Base-by-base conservation (phyloP, 2,797 vertebrate species). In the Bufotes viridis region DNA sequence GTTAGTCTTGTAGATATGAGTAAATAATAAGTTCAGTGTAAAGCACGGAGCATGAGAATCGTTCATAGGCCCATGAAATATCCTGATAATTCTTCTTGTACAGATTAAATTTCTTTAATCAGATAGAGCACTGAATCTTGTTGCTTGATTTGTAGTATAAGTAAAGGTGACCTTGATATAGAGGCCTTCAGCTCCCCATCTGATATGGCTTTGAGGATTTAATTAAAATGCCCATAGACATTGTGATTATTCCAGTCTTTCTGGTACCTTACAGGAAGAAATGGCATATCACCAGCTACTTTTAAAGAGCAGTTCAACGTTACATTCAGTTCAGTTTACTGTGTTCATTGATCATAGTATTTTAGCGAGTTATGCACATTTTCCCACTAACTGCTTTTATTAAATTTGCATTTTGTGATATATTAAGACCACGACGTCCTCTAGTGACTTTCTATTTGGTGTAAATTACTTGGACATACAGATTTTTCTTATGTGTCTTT, bases 211-310 rank as follows among this genome's bases (percentile, higher is more conserved):
- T 80, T 80, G 55, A 60, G 24, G 78, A 61, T 80, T 80, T 80
- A 80, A 80, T 80, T 80, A 80, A 80, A 80, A 80, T 60, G 78
- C 78, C 58, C 78, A 80, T 80, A 60, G 78, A 79, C 78, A 20
- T 79, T 80, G 78, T 80, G 55, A 60, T 60, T 80, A 61, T 80
- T 60, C 22, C 9, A 80, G 57, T 60, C 55, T 80, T 80, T 18
- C 61, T 61, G 57, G 78, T 80, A 80, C 55, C 78, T 80, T 80
- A 17, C 57, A 80, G 78, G 26, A 80, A 60, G 58, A 60, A 80
- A 79, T 79, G 24, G 78, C 53, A 79, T 58, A 78, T 58, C 78
- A 79, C 78, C 78, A 79, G 78, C 26, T 58, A 11, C 78, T 58
- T 79, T 29, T 58, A 79, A 60, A 79, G 53, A 79, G 53, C 55